Evolutionary conservation across 64 coral and sea anemone genomes (phyloP), one percentile per base, ranked within the genome.

Genomic region (Stichodactyla mertensii): DNA sequence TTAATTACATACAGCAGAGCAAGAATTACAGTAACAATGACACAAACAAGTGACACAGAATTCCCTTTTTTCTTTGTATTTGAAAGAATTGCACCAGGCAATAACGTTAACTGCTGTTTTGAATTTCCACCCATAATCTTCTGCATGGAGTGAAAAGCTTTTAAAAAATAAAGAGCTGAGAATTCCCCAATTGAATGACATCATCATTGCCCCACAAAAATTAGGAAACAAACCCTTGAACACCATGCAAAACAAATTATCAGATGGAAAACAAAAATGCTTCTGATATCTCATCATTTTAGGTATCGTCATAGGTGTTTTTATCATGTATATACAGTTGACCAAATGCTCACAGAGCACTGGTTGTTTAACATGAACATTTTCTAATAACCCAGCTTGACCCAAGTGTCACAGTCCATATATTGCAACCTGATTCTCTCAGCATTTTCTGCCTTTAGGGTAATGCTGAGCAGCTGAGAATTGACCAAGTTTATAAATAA

Each of bases 1-100:
- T 27, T 27, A 74, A 74, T 28, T 2, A 69, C 7, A 9, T 22
- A 31, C 69, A 74, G 69, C 69, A 14, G 26, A 74, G 69, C 24
- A 11, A 74, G 18, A 27, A 31, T 2, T 45, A 45, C 36, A 45
- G 22, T 11, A 74, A 74, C 66, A 70, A 70, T 4, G 66, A 70
- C 69, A 71, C 69, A 74, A 74, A 74, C 69, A 31, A 74, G 6
- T 74, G 11, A 26, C 66, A 74, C 69, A 74, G 24, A 74, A 74
- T 12, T 74, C 69, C 69, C 69, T 74, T 31, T 74, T 74, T 74
- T 74, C 22, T 74, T 27, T 74, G 24, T 9, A 31, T 20, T n/a
- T 28, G 69, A 74, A 28, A 74, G 9, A 74, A 74, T 74, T 74
- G 69, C 69, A 74, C 69, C 69, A 74, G 69, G 69, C 69, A 74